phyloP scores from a whole-genome alignment of 1,140 invertebrate genomes.

The Drosophila kanapiae region DNA sequence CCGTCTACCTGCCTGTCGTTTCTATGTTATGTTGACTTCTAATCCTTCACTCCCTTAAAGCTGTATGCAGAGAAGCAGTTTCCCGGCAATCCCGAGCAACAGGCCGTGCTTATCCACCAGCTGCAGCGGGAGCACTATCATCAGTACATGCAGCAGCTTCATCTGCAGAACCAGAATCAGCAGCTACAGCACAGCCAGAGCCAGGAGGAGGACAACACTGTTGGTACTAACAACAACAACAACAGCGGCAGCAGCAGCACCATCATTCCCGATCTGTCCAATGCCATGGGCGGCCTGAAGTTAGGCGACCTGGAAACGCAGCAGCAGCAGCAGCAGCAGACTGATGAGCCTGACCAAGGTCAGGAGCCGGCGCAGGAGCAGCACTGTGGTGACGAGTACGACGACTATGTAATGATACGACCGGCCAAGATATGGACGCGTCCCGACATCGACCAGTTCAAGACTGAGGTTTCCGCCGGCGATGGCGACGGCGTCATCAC shows the following conservation, averaged over 20 bases:
- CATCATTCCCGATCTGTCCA: slow-evolving; percentile 49
- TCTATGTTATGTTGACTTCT: not conserved
- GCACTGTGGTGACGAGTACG: slow-evolving; percentile 74
- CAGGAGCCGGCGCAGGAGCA: slow-evolving; percentile 44
- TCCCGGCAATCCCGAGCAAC: slow-evolving; percentile 95
- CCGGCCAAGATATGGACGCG: slow-evolving; percentile 98
- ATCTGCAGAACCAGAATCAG: slow-evolving; percentile 85
- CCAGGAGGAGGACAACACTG: slow-evolving; percentile 8
- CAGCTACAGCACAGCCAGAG: slow-evolving; percentile 19
- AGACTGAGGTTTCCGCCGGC: slow-evolving; percentile 95
- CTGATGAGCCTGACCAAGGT: slow-evolving; percentile 9
- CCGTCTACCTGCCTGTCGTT: not conserved
- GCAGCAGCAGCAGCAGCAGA: slow-evolving; percentile 34
- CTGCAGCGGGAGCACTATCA: slow-evolving; percentile 99
- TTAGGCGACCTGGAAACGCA: slow-evolving; percentile 34
- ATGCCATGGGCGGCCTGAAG: slow-evolving; percentile 60
- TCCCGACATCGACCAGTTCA: slow-evolving; percentile 96
- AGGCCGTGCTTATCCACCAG: slow-evolving; percentile 96
- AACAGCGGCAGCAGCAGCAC: slow-evolving; percentile 24
- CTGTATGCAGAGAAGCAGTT: slow-evolving; percentile 98
- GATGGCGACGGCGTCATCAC: slow-evolving; percentile 94
- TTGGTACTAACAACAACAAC: slow-evolving; percentile 40
- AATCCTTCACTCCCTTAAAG: slow-evolving; percentile 33
- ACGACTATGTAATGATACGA: slow-evolving; percentile 87
- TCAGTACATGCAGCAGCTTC: slow-evolving; percentile 97